Conservation (phyloP, 2,888 invertebrate species). For the Clostera curtula region DNA sequence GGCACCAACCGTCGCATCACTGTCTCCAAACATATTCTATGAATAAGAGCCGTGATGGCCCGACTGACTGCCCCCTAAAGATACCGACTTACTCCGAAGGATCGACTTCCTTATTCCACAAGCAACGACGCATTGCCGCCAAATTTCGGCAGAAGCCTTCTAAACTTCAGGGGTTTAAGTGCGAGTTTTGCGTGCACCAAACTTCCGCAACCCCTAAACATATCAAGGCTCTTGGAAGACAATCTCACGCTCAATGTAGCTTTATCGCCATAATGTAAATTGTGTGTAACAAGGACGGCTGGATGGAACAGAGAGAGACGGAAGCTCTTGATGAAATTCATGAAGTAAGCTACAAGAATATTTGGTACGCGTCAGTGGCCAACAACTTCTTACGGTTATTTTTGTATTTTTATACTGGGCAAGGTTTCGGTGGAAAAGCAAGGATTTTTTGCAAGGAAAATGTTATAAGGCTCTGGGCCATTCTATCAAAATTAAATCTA, state of each 20-base stretch:
- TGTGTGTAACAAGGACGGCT: slow-evolving; percentile 36
- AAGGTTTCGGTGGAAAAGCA: slow-evolving; percentile 14
- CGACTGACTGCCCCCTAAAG: slow-evolving; percentile 40
- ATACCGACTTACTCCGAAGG: slow-evolving; percentile 42
- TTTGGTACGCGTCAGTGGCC: slow-evolving; percentile 33
- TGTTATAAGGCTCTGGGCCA: too few species aligned
- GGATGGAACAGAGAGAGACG: slow-evolving; percentile 23
- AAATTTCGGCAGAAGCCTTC: slow-evolving; percentile 1
- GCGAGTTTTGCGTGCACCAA: slow-evolving; percentile 15
- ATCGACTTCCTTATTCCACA: slow-evolving; percentile 47
- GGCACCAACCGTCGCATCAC: neutral
- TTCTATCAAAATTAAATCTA: too few species aligned
- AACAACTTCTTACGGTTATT: too few species aligned
- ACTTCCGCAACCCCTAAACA: slow-evolving; percentile 14
- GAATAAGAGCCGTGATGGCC: slow-evolving; percentile 30
- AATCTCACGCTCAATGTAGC: slow-evolving; percentile 67
- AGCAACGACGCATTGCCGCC: slow-evolving; percentile 17
- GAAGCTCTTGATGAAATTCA: slow-evolving; percentile 47
- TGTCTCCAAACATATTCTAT: slow-evolving; percentile 17
- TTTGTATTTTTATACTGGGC: slow-evolving; percentile 16
- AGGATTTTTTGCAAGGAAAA: too few species aligned
- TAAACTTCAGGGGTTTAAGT: slow-evolving; percentile 14
- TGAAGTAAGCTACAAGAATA: slow-evolving; percentile 44
- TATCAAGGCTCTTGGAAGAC: slow-evolving; percentile 34
- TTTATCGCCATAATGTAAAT: slow-evolving; percentile 67